A percentile compares a stretch with the other conserved stretches of the same genome.
Conservation (phyloP, 23 tunicate genomes). For the Corella eumyota region DNA sequence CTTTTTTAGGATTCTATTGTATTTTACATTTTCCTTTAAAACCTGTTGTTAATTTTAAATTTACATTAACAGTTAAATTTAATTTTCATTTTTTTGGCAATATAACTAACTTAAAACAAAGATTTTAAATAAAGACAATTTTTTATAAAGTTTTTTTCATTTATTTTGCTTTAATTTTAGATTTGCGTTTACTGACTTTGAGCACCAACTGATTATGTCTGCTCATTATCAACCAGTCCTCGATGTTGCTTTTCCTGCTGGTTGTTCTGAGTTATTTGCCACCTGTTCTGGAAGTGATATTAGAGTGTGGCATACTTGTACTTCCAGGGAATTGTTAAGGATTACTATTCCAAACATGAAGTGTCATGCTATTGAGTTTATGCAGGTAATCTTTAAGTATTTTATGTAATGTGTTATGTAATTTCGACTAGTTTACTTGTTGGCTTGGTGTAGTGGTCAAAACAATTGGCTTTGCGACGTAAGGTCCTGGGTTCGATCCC, state of each 20-base stretch:
- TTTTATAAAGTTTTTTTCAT: too few species aligned
- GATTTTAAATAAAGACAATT: too few species aligned
- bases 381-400: constrained; percentile 47
- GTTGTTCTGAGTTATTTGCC: constrained; percentile 58
- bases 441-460: too few species aligned
- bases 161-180: constrained; percentile 8
- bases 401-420: neutral
- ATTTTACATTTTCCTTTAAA: too few species aligned
- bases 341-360: constrained; percentile 88
- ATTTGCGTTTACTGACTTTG: constrained; percentile 75
- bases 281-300: constrained; percentile 80
- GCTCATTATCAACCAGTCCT: constrained; percentile 67
- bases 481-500: too few species aligned
- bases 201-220: constrained; percentile 58
- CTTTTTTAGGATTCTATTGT: too few species aligned
- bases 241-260: constrained; percentile 82
- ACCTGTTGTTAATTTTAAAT: too few species aligned
- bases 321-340: constrained; percentile 73
- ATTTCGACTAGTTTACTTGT: neutral
- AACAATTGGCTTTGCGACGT: too few species aligned
- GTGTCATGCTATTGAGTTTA: constrained; percentile 80
- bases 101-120: too few species aligned
- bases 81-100: too few species aligned
- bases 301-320: constrained; percentile 80
- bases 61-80: too few species aligned